phyloP scores from a whole-genome alignment of 2,888 invertebrate species.

The Aspidapion aeneum region DNA sequence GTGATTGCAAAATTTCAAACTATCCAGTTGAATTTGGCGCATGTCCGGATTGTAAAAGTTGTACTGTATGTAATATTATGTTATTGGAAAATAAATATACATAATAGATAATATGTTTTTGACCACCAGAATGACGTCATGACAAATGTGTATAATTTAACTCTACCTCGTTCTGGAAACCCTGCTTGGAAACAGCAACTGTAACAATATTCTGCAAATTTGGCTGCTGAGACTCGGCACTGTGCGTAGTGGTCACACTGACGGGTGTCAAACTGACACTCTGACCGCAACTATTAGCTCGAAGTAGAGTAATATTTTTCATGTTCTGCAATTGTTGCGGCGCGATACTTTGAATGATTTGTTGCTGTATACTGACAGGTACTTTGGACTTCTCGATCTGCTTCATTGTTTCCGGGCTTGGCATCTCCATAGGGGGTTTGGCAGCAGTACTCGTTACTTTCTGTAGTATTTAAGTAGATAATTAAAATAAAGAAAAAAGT shows the following conservation, averaged over 20 bases:
- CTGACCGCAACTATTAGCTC: constrained; percentile 31
- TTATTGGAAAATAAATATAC: no score
- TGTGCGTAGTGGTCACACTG: constrained; percentile 4
- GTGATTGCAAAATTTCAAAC: no score
- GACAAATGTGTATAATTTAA: no score
- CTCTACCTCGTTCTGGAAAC: constrained; percentile 22
- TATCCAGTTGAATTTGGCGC: no score
- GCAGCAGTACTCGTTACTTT: constrained; percentile 7
- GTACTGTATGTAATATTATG: no score
- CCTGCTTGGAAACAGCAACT: constrained; percentile 32
- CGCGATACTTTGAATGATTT: constrained; percentile 42
- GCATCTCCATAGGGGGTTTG: constrained; percentile 16
- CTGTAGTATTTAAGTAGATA: no score
- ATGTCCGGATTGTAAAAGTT: no score
- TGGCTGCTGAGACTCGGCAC: constrained; percentile 16
- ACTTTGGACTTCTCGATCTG: constrained; percentile 23
- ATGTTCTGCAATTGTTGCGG: constrained; percentile 45
- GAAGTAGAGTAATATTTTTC: constrained; percentile 44
- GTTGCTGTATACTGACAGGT: constrained; percentile 36
- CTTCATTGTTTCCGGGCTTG: constrained; percentile 16
- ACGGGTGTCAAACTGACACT: constrained; percentile 22
- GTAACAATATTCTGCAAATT: constrained; percentile 30
- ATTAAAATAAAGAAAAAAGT: no score
- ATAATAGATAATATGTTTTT: no score
- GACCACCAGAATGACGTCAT: no score